Base-by-base conservation (phyloP, 2,797 vertebrate genomes). In the Anguilla anguilla region DNA sequence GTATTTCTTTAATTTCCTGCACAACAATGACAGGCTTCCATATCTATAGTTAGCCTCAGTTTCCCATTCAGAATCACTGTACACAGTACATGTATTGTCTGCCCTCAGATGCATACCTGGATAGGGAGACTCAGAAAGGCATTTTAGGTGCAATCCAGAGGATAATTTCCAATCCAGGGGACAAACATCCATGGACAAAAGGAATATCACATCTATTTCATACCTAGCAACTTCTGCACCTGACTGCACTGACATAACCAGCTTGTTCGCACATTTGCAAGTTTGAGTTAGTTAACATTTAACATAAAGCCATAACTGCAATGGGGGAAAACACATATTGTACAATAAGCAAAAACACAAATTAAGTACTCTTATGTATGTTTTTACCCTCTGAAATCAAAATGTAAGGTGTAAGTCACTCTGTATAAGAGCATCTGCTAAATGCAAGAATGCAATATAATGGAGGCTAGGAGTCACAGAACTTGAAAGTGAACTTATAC, bases 401-500 rank as follows among this genome's bases (percentile, higher is more conserved):
- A 64, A 64, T 64, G 59, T 64, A 64, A 19, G 5, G 22, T 19
- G 59, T 64, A 64, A 64, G 59, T 64, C 59, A 64, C 19, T 64
- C 17, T 19, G 59, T 64, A 25, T 22, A 64, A 64, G 17, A 22
- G 51, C 51, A 53, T 53, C 51, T 46, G 43, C 43, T 46, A 46
- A 46, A 46, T 46, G 43, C 43, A 43, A 43, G 43, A 43, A 46
- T 46, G 43, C 43, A 46, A 46, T 46, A 46, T 46, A 46, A 53
- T 13, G 51, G 51, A 53, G 7, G 11, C 57, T 59, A 19, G 17
- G 25, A n/a, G 5, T n/a, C 64, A 69, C 64, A 69, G 64, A 28
- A 69, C 64, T 69, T 69, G 22, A 69, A 69, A 69, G 64, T 69
- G 64, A 91, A 86, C 85, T 83, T 89, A 86, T 81, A 0, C 88